Evolutionary conservation across 2,888 invertebrate genomes (phyloP), one percentile per base, ranked within the genome.

Genomic region (Microplitis deprimator): DNA sequence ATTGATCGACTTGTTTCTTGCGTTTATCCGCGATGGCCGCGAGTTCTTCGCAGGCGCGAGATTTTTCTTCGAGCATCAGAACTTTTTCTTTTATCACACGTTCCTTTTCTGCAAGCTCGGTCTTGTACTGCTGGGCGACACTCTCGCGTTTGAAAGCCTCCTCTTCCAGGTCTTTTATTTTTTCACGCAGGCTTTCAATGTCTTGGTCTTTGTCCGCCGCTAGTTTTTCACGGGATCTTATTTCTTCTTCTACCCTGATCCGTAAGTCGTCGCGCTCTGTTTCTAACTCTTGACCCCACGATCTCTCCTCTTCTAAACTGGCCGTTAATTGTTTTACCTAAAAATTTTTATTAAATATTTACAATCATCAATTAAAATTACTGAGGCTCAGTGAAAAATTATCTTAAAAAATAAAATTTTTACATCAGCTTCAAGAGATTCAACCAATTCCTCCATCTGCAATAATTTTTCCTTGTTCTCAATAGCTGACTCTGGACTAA

Each of bases 1-100:
- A 85, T 74, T 90, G 90, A 75, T 91, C 91, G 6, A 91, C 87
- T 81, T 91, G 91, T 76, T 90, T 90, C 81, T 91, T 91, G 69
- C 91, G 88, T 79, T 90, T 91, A 61, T 91, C 91, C 20, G 88
- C 86, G 59, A 88, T 82, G 1, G 81, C 78, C 17, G 78, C 83
- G 16, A 88, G 75, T 73, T 89, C 89, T 40, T 89, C 89, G 71
- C 84, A 87, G 16, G 83, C 82, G 5, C 82, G 84, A 73, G 80
- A 82, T 74, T 86, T 87, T 77, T 89, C 89, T 16, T 89, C 88
- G 10, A 89, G 75, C 41, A 86, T 74, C 6, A 78, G 41, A n/a
- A 70, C 83, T 77, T 86, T 88, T 75, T 89, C 88, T 60, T 86
- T 85, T 0, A 88, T 80, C 39, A 87, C 64, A 60, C 88, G 84